A percentile compares a stretch with the other conserved stretches of the same genome.
Evolutionary conservation across 2,888 invertebrate genomes (phyloP).

Genomic region (Leptopilina drosophilae): DNA sequence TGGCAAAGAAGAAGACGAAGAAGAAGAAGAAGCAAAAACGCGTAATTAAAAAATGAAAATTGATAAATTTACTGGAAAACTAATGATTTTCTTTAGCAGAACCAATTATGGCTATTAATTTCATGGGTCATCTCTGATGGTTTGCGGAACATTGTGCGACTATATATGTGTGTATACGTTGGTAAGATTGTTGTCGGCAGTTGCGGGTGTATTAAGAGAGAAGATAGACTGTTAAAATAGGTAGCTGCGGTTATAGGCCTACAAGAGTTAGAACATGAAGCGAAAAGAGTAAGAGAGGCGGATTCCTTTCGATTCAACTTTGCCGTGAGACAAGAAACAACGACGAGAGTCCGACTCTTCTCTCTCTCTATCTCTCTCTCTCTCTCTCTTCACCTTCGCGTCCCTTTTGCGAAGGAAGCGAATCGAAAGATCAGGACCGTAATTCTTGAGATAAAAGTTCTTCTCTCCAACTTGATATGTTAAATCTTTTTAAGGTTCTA

Average conservation of each 20-base stretch:
- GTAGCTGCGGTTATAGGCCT: slow-evolving; percentile 24
- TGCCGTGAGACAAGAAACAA: slow-evolving; percentile 67
- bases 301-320: slow-evolving; percentile 71
- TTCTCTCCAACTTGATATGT: slow-evolving; percentile 13
- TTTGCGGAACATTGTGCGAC: slow-evolving; percentile 6
- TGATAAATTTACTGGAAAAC: too few species aligned
- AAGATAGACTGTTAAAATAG: slow-evolving; percentile 29
- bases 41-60: not conserved
- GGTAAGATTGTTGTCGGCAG: slow-evolving; percentile 35
- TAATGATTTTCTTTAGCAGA: too few species aligned
- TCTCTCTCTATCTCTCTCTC: not conserved
- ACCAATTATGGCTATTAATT: too few species aligned
- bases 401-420: slow-evolving; percentile 22
- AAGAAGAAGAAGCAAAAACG: not conserved
- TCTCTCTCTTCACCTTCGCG: not conserved
- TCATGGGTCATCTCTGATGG: slow-evolving; percentile 26
- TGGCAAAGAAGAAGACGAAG: not conserved
- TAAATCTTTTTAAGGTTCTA: slow-evolving; percentile 9
- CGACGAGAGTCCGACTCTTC: slow-evolving; percentile 8
- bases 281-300: slow-evolving; percentile 39
- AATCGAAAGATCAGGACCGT: slow-evolving; percentile 40
- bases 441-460: slow-evolving; percentile 27
- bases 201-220: slow-evolving; percentile 8
- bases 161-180: too few species aligned
- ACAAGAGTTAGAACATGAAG: slow-evolving; percentile 20